Evolutionary conservation across 2,888 invertebrate genomes (phyloP).

Genomic region (Chymomyza procnemis): DNA sequence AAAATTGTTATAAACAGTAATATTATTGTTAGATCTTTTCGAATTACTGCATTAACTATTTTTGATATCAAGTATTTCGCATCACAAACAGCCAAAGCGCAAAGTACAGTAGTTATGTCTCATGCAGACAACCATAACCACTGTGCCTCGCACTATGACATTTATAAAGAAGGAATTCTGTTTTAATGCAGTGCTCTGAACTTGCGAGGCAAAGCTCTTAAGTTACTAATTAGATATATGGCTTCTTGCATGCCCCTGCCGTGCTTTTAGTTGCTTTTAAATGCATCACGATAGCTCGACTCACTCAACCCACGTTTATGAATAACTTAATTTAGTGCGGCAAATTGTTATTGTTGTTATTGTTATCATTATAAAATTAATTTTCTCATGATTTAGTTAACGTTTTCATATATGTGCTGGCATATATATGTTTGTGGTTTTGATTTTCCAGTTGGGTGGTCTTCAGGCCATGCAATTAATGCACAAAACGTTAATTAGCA

Average conservation of each 20-base stretch:
- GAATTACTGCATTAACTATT: too few relatives aligned
- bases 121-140: too few relatives aligned
- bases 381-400: conserved; percentile 68
- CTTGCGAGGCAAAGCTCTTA: conserved; percentile 53
- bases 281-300: conserved; percentile 9
- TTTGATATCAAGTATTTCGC: too few relatives aligned
- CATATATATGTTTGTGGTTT: conserved; percentile 47
- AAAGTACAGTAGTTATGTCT: too few relatives aligned
- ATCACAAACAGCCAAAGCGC: too few relatives aligned
- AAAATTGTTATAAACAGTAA: too few relatives aligned
- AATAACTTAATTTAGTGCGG: conserved; percentile 64
- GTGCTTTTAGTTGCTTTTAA: not conserved
- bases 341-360: conserved; percentile 36
- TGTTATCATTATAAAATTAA: conserved; percentile 52
- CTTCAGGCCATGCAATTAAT: conserved; percentile 41
- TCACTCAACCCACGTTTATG: conserved; percentile 23
- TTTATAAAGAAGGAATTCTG: too few relatives aligned
- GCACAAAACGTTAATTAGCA: conserved; percentile 57
- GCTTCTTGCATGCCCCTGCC: not conserved
- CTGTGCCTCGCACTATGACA: too few relatives aligned
- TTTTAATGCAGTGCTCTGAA: not conserved
- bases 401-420: conserved; percentile 8
- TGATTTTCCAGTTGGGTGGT: conserved; percentile 62
- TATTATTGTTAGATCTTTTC: too few relatives aligned
- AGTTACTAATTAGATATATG: conserved; percentile 64